Evolutionary conservation across 2,888 invertebrate genomes (phyloP), one percentile per base, ranked within the genome.

Genomic region (Trissonchulus latispiculum): DNA sequence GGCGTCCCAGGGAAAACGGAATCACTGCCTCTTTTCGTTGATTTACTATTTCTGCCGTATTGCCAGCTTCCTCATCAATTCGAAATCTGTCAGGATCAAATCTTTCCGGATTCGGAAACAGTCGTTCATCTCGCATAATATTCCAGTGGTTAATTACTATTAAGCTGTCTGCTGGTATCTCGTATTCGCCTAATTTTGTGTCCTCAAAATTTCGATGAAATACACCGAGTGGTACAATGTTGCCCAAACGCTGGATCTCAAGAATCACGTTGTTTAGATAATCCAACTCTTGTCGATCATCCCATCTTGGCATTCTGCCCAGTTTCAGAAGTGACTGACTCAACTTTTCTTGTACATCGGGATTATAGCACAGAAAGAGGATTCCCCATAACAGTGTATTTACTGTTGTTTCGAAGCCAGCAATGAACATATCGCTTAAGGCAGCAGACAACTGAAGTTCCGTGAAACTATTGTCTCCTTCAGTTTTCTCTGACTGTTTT

Each of bases 321-420:
- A 75, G 8, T 2, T 81, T 81, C 28, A 80, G 77, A 29, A 83
- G 78, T 75, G 83, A 83, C 1, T 72, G 62, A 72, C 80, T 78
- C 0, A 81, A 78, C 61, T 75, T 77, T 35, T 78, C 73, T 80
- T 82, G 72, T 79, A 76, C 15, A 31, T 75, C 31, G 8, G 75
- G 75, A 61, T 72, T 74, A 18, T 64, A 23, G 29, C 66, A 35
- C 29, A 77, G 32, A n/a, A 64, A 68, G 8, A 77, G 37, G 18
- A 76, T 23, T 18, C 36, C 73, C 76, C 76, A 77, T 3, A 66
- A 29, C 36, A 77, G 33, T 36, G 77, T 77, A 18, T 72, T 75
- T 29, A 61, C 18, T 2, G 73, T 77, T 2, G 75, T 77, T 1
- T 77, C 77, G 29, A 68, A 76, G 8, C 77, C 77, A 0, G 75